phyloP scores from a whole-genome alignment of 2,797 vertebrate genomes.

The Hydrolagus colliei region DNA sequence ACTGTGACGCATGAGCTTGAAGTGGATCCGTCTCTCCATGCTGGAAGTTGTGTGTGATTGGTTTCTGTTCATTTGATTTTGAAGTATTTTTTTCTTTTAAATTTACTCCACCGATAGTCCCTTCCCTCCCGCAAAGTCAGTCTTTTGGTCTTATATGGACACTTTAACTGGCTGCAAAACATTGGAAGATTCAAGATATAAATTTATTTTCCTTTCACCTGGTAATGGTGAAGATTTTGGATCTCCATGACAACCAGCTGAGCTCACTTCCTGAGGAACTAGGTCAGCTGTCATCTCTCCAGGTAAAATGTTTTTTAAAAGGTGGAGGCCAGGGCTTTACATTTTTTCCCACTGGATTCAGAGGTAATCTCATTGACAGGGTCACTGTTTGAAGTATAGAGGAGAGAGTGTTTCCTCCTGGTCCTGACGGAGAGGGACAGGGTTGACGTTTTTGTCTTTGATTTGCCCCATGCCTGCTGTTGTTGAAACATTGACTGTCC shows the following conservation, averaged over 20 bases:
- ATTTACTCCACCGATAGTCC: too few relatives aligned
- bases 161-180: too few relatives aligned
- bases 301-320: constrained; percentile 58
- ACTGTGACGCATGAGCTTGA: too few relatives aligned
- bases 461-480: not conserved
- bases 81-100: too few relatives aligned
- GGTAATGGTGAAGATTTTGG: constrained; percentile 67
- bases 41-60: too few relatives aligned
- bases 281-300: constrained; percentile 69
- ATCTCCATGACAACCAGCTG: constrained; percentile 83
- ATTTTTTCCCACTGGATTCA: not conserved
- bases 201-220: too few relatives aligned
- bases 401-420: not conserved
- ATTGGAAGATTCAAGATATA: too few relatives aligned
- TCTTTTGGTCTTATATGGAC: too few relatives aligned
- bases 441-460: not conserved
- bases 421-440: not conserved
- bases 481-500: too few relatives aligned
- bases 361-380: not conserved
- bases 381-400: not conserved
- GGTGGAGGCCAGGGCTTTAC: not conserved
- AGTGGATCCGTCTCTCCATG: too few relatives aligned
- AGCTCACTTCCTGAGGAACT: constrained; percentile 71
- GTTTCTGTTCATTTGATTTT: too few relatives aligned
- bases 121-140: too few relatives aligned